Evolutionary conservation across 2,797 vertebrate genomes (phyloP), one percentile per base, ranked within the genome.

Genomic region (Adrianichthys oophorus): DNA sequence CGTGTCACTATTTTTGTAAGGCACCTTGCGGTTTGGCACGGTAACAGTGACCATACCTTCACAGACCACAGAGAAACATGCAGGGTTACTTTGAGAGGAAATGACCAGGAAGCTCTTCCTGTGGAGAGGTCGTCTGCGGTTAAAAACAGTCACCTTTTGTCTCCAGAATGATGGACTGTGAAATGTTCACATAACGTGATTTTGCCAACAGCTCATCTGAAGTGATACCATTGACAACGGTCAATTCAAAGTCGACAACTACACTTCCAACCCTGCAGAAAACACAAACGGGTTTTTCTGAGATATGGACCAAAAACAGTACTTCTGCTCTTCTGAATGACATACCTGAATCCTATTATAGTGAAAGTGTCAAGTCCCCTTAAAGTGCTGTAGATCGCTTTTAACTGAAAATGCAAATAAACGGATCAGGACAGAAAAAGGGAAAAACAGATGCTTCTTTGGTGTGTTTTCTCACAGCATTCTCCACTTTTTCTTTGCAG

Each of bases 121-220:
- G 32, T 5, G 41, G n/a, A 7, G n/a, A 43, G 4, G 15, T 16
- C 15, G 15, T 43, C 15, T 43, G 41, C 8, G 10, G 32, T 3
- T 12, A n/a, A n/a, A n/a, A 16, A 15, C 15, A 12, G 4, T 42
- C 15, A 45, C 6, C 90, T 71, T 4, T 54, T 1, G 81, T 89
- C 26, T 55, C 2, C 42, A 91, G 2, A 0, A 0, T 0, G 1
- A 87, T 0, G 1, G 1, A 3, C 61, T 0, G 0, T 0, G 5
- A 84, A 7, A 0, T 0, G 0, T 0, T 0, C 41, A 90, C 37
- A 0, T 0, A 0, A 0, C 0, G 0, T 0, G 76, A 29, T 42
- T 2, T 58, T 0, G 0, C 0, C 0, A 14, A 0, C 61, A 92
- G 62, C 0, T 10, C 0, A 0, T 0, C 0, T 4, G 56, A 0